These are phyloP conservation scores for Drosophila borealis DNA, from an alignment of 2,888 invertebrate genomes.

Conservation along the genomic window DNA sequence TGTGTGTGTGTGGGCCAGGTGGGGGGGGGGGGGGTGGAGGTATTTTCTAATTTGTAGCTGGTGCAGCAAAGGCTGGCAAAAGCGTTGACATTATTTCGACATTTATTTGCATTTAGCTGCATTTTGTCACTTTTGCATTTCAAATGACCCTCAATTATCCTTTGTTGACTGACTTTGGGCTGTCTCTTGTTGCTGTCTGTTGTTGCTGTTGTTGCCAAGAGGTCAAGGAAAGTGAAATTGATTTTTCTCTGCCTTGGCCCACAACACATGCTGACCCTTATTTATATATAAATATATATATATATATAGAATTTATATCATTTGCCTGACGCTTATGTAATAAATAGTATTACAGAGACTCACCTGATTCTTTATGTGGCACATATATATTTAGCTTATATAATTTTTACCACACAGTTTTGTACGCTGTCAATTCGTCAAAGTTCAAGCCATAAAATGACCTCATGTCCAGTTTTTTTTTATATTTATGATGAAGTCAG, in stretches of 20 bases:
- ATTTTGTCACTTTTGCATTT: conserved; percentile 67
- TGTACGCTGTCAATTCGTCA: conserved; percentile 11
- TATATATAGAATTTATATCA: conserved; percentile 20
- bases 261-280: conserved; percentile 5
- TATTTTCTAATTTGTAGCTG: conserved; percentile 27
- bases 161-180: conserved; percentile 63
- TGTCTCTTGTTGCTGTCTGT: conserved; percentile 1
- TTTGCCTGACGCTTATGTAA: conserved; percentile 50
- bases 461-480: conserved; percentile 42
- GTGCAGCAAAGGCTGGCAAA: conserved; percentile 10
- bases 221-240: conserved; percentile 78
- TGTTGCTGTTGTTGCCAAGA: conserved; percentile 23
- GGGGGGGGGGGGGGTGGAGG: no score
- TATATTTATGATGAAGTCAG: conserved; percentile 54
- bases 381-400: conserved; percentile 1
- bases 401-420: conserved; percentile 26
- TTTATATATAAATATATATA: conserved; percentile 10
- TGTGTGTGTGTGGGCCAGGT: no score
- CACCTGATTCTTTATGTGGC: conserved; percentile 21
- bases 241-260: conserved; percentile 50
- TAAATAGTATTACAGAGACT: conserved; percentile 32
- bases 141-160: conserved; percentile 83
- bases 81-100: conserved; percentile 77
- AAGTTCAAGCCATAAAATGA: conserved; percentile 44
- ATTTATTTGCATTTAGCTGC: conserved; percentile 64